Evolutionary conservation across 2,888 invertebrate species (phyloP).

Genomic region (Eristalinus aeneus): DNA sequence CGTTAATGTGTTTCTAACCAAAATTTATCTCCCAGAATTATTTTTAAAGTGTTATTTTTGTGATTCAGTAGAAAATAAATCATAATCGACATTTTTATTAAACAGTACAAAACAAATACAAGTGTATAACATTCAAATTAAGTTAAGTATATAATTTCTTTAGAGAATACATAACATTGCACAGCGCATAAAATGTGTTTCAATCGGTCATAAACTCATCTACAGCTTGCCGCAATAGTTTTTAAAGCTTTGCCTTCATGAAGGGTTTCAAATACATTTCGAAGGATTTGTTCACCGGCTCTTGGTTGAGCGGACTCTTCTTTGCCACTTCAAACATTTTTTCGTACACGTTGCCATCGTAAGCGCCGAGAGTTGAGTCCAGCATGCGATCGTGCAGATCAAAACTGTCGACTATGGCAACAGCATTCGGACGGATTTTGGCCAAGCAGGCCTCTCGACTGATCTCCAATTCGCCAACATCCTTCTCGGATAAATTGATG

Average conservation of each 20-base stretch:
- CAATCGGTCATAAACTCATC: neutral
- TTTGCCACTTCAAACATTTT: conserved; percentile 89
- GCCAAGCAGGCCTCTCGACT: conserved; percentile 88
- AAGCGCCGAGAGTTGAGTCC: conserved; percentile 89
- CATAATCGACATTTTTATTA: conserved; percentile 17
- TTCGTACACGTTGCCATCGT: conserved; percentile 93
- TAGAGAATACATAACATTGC: conserved; percentile 28
- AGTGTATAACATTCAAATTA: conserved; percentile 6
- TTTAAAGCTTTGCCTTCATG: conserved; percentile 83
- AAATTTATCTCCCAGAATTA: neutral
- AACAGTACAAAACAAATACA: conserved; percentile 20
- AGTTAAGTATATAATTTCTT: neutral
- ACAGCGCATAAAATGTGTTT: too few relatives aligned
- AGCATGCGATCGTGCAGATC: conserved; percentile 91
- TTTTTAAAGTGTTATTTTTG: neutral
- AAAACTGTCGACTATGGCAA: conserved; percentile 95
- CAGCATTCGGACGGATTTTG: conserved; percentile 91
- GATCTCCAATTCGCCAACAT: conserved; percentile 83
- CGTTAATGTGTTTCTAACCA: neutral
- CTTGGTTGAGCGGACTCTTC: conserved; percentile 91
- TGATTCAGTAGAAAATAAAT: neutral
- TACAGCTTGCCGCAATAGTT: neutral
- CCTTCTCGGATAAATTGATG: conserved; percentile 76
- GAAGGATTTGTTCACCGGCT: conserved; percentile 88
- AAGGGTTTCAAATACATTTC: conserved; percentile 85